A percentile compares a stretch with the other conserved stretches of the same genome.
Evolutionary conservation across 37 sponge, comb jelly and placozoan species (phyloP).

Genomic region (Agelas oroides): DNA sequence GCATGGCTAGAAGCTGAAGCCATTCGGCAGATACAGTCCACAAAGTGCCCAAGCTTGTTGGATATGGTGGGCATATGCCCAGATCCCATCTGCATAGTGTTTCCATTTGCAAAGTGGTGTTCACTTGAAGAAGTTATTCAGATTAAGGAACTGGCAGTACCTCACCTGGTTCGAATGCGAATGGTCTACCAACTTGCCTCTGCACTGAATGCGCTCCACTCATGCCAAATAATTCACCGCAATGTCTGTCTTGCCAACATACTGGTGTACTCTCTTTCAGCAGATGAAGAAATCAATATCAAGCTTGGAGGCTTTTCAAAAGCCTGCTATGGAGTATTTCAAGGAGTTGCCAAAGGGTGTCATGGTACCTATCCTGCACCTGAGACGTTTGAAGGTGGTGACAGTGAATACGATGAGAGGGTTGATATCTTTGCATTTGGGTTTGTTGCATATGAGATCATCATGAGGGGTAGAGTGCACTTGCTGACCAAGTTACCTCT

Average conservation of each 20-base stretch:
- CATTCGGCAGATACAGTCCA: constrained; percentile 8
- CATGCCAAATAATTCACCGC: constrained; percentile 58
- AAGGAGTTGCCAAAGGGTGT: constrained; percentile 33
- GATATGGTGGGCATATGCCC: constrained; percentile 32
- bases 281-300: constrained; percentile 43
- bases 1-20: constrained; percentile 48
- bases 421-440: constrained; percentile 80
- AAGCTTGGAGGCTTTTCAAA: constrained; percentile 66
- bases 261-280: constrained; percentile 54
- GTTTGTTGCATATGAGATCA: constrained; percentile 73
- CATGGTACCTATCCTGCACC: constrained; percentile 73
- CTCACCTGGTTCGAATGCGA: constrained; percentile 37
- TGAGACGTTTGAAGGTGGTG: constrained; percentile 50
- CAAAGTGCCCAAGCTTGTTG: constrained; percentile 30
- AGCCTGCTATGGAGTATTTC: constrained; percentile 45
- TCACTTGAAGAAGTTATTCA: constrained; percentile 64
- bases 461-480: constrained; percentile 47
- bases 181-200: constrained; percentile 66
- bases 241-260: constrained; percentile 65
- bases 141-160: constrained; percentile 8
- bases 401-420: constrained; percentile 67
- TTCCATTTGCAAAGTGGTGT: constrained; percentile 57
- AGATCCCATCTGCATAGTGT: constrained; percentile 57
- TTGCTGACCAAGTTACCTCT: constrained; percentile 16
- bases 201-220: constrained; percentile 57